These are phyloP conservation scores for Myotis brandtii DNA, from an alignment of 2,113 vertebrate species.

Conservation along the genomic window DNA sequence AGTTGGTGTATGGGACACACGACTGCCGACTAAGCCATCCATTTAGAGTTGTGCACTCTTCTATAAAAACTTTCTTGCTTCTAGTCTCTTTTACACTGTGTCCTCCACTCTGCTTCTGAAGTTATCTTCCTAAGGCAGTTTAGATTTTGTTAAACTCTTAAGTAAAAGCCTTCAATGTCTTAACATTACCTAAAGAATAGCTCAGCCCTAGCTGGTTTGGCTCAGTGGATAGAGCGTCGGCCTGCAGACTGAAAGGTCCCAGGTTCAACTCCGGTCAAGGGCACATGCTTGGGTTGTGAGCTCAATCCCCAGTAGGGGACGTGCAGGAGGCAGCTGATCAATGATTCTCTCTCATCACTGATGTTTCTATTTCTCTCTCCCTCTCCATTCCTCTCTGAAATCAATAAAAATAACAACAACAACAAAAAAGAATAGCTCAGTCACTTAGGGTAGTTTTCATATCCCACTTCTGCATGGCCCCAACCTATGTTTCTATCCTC, in stretches of 20 bases:
- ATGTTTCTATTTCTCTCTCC: too few relatives aligned
- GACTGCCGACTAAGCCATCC: not conserved
- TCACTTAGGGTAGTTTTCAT: not conserved
- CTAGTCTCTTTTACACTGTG: not conserved
- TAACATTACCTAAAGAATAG: not conserved
- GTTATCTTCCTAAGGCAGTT: constrained; percentile 6
- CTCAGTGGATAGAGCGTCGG: too few relatives aligned
- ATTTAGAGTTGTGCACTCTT: not conserved
- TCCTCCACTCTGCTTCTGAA: not conserved
- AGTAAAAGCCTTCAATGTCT: not conserved
- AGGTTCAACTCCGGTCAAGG: too few relatives aligned
- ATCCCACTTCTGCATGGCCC: not conserved
- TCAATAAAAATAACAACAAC: too few relatives aligned
- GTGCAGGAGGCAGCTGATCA: too few relatives aligned
- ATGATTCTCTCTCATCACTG: too few relatives aligned
- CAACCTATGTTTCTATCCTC: not conserved
- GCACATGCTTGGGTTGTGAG: too few relatives aligned
- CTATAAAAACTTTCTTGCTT: not conserved
- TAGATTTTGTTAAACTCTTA: constrained; percentile 8
- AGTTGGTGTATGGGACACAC: not conserved
- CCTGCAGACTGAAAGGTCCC: too few relatives aligned
- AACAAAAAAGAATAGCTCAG: not conserved
- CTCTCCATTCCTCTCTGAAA: too few relatives aligned
- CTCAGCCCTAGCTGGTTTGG: not conserved
- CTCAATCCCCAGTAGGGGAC: too few relatives aligned